Base-by-base conservation (phyloP, 1,140 invertebrate genomes). In the roundworm (Caenorhabditis elegans) region DNA sequence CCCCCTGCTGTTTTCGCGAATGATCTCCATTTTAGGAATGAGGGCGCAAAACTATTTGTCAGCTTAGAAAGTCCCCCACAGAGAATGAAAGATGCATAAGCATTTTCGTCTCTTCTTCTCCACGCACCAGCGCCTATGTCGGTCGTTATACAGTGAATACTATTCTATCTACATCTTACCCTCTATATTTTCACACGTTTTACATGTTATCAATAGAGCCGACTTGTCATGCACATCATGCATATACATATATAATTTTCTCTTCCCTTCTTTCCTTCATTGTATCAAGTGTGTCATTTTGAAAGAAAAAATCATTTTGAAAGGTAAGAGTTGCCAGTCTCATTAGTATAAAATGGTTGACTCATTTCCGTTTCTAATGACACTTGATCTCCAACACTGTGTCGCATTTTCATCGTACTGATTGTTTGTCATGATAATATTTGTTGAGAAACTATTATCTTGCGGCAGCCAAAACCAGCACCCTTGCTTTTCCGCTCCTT, bases 381-480 rank as follows among this genome's bases (percentile, higher is more conserved):
- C 60, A 70, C 60, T 70, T 70, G 60, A 70, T 70, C 60, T 70
- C 60, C 60, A 70, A 70, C 60, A 70, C 60, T 31, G 60, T 70
- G 60, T 70, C 60, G 60, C 60, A 70, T 70, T 70, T 70, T 70
- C 60, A 70, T 70, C 60, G 34, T 70, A 39, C 60, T 34, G 34
- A 70, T 39, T 70, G 60, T 70, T 70, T 70, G 60, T 70, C 60
- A 70, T 70, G 60, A 70, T 70, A 70, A 70, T 70, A 70, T 70
- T 70, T 70, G 60, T 70, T 70, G 60, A 70, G 60, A 70, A 70
- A 70, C 60, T 70, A 70, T 70, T 70, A 70, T 70, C 60, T 70
- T 70, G 60, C 34, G 60, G 34, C 60, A 70, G 60, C 60, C n/a
- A 70, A 70, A 70, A 70, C 60, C 34, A 70, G 60, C 60, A 39